Conservation (phyloP, 2,888 invertebrate genomes). For the Standfussiana lucernea region DNA sequence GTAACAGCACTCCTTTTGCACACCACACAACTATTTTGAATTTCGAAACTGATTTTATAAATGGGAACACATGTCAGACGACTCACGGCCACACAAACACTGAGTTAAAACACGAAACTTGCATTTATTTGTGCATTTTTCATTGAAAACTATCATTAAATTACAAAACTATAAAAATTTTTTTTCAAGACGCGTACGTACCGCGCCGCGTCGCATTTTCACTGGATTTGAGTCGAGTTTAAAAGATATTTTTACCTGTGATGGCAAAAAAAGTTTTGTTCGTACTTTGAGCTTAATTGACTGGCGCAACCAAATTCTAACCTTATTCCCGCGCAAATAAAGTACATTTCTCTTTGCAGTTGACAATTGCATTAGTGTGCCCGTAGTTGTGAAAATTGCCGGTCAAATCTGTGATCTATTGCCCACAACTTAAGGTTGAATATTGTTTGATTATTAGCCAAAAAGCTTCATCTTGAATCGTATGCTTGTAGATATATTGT, state of each 20-base stretch:
- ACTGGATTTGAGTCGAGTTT: slow-evolving; percentile 81
- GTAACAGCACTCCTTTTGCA: slow-evolving; percentile 78
- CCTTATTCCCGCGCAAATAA: not conserved
- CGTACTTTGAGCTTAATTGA: slow-evolving; percentile 73
- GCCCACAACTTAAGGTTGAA: slow-evolving; percentile 7
- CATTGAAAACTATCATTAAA: slow-evolving; percentile 65
- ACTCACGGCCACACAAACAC: slow-evolving; percentile 69
- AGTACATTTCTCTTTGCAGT: slow-evolving; percentile 55
- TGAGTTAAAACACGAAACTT: slow-evolving; percentile 58
- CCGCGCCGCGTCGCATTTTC: slow-evolving; percentile 81
- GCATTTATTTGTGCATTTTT: slow-evolving; percentile 58
- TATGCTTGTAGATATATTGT: slow-evolving; percentile 81
- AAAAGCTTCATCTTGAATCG: slow-evolving; percentile 79
- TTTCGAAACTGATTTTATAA: slow-evolving; percentile 71
- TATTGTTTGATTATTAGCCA: slow-evolving; percentile 46
- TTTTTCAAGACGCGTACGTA: slow-evolving; percentile 71
- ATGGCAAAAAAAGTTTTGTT: slow-evolving; percentile 84
- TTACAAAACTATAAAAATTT: slow-evolving; percentile 59
- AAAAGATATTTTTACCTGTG: slow-evolving; percentile 89
- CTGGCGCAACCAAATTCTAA: slow-evolving; percentile 53
- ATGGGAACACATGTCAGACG: slow-evolving; percentile 71
- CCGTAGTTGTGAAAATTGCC: slow-evolving; percentile 65
- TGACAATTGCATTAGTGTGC: slow-evolving; percentile 80
- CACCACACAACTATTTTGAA: slow-evolving; percentile 73
- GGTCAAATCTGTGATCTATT: slow-evolving; percentile 65